These are phyloP conservation scores for Calosoma granatense DNA, from an alignment of 1,140 invertebrate species.

Conservation along the genomic window DNA sequence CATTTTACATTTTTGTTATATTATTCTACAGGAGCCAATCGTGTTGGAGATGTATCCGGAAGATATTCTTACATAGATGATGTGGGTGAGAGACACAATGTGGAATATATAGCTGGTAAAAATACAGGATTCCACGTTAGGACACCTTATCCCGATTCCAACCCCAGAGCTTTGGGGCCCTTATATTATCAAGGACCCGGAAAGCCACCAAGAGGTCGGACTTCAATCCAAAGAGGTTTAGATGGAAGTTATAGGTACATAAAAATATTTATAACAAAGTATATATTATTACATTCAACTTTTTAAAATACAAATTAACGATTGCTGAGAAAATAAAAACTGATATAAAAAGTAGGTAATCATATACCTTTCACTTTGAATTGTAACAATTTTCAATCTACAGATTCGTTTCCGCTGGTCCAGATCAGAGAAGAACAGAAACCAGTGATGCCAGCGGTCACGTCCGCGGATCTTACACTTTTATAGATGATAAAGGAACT, in stretches of 20 bases:
- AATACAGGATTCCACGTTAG: constrained; percentile 61
- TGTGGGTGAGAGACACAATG: constrained; percentile 57
- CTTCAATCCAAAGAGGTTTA: constrained; percentile 47
- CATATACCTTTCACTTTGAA: too few species aligned
- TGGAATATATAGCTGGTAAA: constrained; percentile 58
- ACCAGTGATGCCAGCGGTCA: constrained; percentile 55
- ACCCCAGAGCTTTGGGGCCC: constrained; percentile 39
- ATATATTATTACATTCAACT: too few species aligned
- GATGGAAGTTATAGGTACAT: constrained; percentile 50
- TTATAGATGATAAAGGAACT: constrained; percentile 60
- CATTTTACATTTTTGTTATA: constrained; percentile 7
- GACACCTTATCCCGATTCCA: constrained; percentile 53
- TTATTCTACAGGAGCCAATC: constrained; percentile 23
- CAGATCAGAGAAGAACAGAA: constrained; percentile 59
- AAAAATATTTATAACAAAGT: not conserved
- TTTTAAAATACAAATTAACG: not conserved
- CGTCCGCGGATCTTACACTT: constrained; percentile 61
- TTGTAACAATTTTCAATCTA: too few species aligned
- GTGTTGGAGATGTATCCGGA: constrained; percentile 36
- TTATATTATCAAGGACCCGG: constrained; percentile 45
- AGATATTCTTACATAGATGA: constrained; percentile 59
- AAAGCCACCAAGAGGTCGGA: constrained; percentile 43
- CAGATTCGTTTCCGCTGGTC: constrained; percentile 57
- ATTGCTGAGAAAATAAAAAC: too few species aligned
- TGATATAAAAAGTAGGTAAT: too few species aligned